A percentile compares a stretch with the other conserved stretches of the same genome.
These are phyloP conservation scores for Xanthostigma xanthostigma DNA, from an alignment of 2,888 invertebrate genomes.

Conservation along the genomic window DNA sequence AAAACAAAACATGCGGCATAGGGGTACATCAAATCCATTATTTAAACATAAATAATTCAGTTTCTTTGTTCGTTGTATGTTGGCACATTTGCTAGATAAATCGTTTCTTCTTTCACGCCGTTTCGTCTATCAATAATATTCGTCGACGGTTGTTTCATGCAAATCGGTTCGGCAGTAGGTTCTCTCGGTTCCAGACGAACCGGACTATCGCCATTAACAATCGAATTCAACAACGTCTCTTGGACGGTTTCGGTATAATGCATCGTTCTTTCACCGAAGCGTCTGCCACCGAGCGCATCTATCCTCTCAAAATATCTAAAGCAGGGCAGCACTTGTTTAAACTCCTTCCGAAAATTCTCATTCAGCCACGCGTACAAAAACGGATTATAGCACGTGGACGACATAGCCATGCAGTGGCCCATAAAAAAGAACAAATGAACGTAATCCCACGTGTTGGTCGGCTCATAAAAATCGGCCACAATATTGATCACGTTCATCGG, in stretches of 20 bases:
- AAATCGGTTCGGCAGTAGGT: constrained; percentile 21
- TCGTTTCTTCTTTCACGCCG: too few relatives aligned
- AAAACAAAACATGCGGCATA: too few relatives aligned
- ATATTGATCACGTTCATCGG: constrained; percentile 73
- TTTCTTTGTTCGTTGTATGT: too few relatives aligned
- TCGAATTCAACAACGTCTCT: constrained; percentile 22
- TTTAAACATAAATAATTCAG: too few relatives aligned
- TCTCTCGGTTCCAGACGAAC: constrained; percentile 22
- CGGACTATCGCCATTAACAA: constrained; percentile 13
- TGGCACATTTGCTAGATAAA: too few relatives aligned
- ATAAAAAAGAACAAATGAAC: constrained; percentile 65
- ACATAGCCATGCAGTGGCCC: constrained; percentile 85
- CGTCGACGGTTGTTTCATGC: too few relatives aligned
- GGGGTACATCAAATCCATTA: too few relatives aligned
- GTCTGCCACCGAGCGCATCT: not conserved
- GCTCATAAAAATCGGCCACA: constrained; percentile 51
- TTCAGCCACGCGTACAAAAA: constrained; percentile 97
- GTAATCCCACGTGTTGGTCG: constrained; percentile 48
- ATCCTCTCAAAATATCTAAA: constrained; percentile 20
- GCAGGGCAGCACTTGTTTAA: constrained; percentile 60
- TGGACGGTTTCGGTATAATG: constrained; percentile 20
- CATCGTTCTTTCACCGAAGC: constrained; percentile 9
- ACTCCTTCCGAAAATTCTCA: constrained; percentile 88
- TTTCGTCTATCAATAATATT: too few relatives aligned
- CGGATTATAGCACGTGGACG: constrained; percentile 92